Conservation (phyloP, 2,797 vertebrate species). For the Triplophysa bombifrons region DNA sequence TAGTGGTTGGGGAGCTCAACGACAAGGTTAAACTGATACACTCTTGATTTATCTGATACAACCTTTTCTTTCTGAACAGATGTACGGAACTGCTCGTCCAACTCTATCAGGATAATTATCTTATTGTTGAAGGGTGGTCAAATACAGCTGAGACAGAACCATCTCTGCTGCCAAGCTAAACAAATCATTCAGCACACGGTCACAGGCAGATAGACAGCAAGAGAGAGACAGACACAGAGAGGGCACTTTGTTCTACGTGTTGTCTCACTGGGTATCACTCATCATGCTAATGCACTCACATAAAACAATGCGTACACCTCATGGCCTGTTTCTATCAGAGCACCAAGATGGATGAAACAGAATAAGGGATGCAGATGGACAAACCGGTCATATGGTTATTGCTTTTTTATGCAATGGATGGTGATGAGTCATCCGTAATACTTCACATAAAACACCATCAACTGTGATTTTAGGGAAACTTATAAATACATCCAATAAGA, state of each 20-base stretch:
- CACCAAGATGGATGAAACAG: conserved; percentile 42
- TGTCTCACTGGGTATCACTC: conserved; percentile 28
- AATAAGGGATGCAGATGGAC: conserved; percentile 26
- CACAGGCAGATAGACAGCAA: conserved; percentile 21
- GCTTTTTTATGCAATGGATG: conserved; percentile 16
- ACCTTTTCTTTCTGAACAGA: conserved; percentile 24
- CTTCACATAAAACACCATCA: conserved; percentile 32
- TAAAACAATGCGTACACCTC: conserved; percentile 37
- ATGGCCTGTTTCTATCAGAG: conserved; percentile 25
- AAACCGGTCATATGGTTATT: not conserved
- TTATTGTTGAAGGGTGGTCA: conserved; percentile 29
- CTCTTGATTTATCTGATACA: not conserved
- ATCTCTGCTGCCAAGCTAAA: conserved; percentile 21
- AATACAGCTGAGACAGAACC: conserved; percentile 48
- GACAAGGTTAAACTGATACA: not conserved
- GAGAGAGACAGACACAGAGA: conserved; percentile 25
- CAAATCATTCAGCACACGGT: conserved; percentile 31
- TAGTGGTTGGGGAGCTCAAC: not conserved
- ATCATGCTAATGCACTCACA: conserved; percentile 21
- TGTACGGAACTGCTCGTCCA: conserved; percentile 4
- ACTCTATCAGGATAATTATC: conserved; percentile 45
- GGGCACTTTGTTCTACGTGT: conserved; percentile 35
- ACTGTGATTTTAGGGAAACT: conserved; percentile 7
- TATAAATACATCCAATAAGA: not conserved
- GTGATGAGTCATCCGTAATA: conserved; percentile 14